phyloP scores from a whole-genome alignment of 2,113 vertebrate genomes.

The Macheiramphus alcinus region DNA sequence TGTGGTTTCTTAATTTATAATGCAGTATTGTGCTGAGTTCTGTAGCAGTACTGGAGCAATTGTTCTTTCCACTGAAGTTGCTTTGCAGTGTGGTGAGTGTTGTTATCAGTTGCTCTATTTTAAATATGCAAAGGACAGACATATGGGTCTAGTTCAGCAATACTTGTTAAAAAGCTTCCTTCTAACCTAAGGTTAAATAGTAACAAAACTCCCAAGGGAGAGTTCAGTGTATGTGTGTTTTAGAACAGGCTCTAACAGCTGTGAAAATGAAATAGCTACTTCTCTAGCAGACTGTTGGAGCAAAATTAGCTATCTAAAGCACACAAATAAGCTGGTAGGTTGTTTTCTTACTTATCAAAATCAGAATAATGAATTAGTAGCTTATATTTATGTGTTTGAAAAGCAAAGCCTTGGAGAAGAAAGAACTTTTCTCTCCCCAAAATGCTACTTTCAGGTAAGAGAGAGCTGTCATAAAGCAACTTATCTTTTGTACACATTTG shows the following conservation, averaged over 20 bases:
- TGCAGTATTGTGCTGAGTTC: neutral
- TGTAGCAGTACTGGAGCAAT: neutral
- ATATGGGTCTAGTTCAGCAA: neutral
- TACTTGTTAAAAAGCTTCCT: neutral
- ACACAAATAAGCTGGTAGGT: neutral
- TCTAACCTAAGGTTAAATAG: neutral
- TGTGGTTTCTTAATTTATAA: neutral
- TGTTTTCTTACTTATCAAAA: neutral
- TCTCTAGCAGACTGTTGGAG: neutral
- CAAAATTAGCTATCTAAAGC: neutral
- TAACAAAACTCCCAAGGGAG: neutral
- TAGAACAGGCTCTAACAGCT: neutral
- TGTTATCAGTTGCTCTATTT: neutral
- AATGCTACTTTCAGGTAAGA: neutral
- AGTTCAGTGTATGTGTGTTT: neutral
- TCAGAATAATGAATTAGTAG: conserved; percentile 2
- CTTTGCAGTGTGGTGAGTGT: neutral
- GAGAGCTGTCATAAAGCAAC: neutral
- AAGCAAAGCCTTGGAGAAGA: neutral
- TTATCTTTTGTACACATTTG: neutral
- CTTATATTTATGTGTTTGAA: neutral
- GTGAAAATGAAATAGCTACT: neutral
- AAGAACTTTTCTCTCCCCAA: neutral
- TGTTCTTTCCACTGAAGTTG: neutral
- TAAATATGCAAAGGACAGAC: neutral